These are phyloP conservation scores for Fragum sueziense DNA, from an alignment of 2,888 invertebrate genomes.

Conservation along the genomic window DNA sequence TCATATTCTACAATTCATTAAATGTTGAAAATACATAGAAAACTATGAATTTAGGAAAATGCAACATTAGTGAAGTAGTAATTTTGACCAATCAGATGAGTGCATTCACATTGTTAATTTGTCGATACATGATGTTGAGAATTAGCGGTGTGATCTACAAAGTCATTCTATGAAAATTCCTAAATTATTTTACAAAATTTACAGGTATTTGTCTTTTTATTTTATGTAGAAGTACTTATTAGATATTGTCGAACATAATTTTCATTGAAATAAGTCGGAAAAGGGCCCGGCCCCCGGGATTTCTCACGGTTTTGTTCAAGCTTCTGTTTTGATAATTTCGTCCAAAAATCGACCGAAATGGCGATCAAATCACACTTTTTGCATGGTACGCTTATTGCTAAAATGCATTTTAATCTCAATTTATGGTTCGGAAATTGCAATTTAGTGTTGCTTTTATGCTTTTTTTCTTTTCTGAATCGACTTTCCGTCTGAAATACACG, in stretches of 20 bases:
- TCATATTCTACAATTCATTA: neutral
- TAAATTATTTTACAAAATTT: conserved; percentile 66
- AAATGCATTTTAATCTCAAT: neutral
- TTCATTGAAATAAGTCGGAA: conserved; percentile 34
- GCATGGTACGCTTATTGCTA: conserved; percentile 64
- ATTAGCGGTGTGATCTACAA: conserved; percentile 79
- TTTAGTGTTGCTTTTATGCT: neutral
- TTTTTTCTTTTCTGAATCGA: neutral
- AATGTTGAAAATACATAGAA: neutral
- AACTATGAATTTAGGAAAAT: neutral
- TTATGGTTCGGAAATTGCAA: neutral
- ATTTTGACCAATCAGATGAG: conserved; percentile 6
- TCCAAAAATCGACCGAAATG: conserved; percentile 78
- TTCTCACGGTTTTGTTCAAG: conserved; percentile 67
- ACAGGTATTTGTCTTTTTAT: conserved; percentile 62
- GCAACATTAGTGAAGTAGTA: neutral
- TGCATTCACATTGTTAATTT: conserved; percentile 27
- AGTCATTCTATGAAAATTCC: conserved; percentile 77
- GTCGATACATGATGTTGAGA: conserved; percentile 80
- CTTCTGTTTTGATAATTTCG: conserved; percentile 74
- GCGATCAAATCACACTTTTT: conserved; percentile 78
- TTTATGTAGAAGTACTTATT: neutral
- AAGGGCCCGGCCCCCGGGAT: conserved; percentile 57
- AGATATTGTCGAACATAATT: neutral
- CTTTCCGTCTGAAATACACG: conserved; percentile 44